These are phyloP conservation scores for Ctenomys sociabilis DNA, from an alignment of 2,113 vertebrate genomes.

Conservation along the genomic window DNA sequence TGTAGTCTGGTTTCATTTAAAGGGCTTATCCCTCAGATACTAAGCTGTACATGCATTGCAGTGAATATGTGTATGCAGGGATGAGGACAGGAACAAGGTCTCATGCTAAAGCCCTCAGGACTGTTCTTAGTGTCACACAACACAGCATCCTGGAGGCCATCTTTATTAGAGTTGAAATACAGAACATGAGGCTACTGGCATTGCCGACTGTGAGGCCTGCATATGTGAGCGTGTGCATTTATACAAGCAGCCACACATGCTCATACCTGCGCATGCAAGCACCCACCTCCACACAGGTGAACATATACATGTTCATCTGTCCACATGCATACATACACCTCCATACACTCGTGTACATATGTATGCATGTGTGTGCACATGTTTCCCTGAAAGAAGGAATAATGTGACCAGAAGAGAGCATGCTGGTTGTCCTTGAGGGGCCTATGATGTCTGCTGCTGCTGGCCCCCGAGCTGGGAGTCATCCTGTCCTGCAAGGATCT, in stretches of 20 bases:
- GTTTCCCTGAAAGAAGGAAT: not conserved
- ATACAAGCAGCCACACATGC: not conserved
- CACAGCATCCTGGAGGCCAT: not conserved
- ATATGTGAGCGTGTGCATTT: not conserved
- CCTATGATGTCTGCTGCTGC: not conserved
- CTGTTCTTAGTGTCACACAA: not conserved
- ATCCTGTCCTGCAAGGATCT: not conserved
- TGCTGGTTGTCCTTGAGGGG: not conserved
- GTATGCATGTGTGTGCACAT: fast-evolving
- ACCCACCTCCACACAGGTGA: too few species aligned
- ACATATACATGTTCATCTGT: not conserved
- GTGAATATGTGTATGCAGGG: not conserved
- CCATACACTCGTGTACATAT: not conserved
- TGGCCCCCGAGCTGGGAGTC: not conserved
- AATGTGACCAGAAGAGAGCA: not conserved
- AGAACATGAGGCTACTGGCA: not conserved
- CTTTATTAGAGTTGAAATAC: not conserved
- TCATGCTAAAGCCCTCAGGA: not conserved
- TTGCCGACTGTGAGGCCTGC: not conserved
- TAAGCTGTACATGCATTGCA: not conserved
- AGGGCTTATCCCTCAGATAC: not conserved
- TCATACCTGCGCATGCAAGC: not conserved
- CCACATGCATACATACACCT: not conserved
- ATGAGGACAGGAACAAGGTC: not conserved
- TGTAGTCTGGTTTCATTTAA: not conserved